A percentile compares a stretch with the other conserved stretches of the same genome.
phyloP scores from a whole-genome alignment of 2,113 vertebrate species.

The Eolophus roseicapilla region DNA sequence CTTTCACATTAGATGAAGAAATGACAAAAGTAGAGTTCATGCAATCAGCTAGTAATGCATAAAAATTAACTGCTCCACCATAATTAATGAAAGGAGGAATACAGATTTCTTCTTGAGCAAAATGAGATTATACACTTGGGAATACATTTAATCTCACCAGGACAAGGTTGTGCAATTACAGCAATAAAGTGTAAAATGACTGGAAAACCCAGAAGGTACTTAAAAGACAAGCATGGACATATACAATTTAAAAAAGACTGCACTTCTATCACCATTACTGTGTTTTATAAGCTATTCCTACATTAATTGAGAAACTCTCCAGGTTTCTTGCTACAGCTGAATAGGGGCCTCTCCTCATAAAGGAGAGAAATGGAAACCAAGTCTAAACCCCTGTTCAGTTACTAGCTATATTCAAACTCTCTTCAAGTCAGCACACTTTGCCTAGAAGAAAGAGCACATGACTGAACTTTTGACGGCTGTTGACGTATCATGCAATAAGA shows the following conservation, averaged over 20 bases:
- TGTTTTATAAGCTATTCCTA: background rate
- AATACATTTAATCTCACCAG: conserved; percentile 39
- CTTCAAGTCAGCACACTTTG: background rate
- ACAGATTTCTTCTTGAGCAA: conserved; percentile 6
- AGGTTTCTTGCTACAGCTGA: background rate
- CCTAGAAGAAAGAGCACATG: background rate
- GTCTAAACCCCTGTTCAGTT: background rate
- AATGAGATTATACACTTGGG: conserved; percentile 49
- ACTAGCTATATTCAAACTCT: background rate
- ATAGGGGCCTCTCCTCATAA: background rate
- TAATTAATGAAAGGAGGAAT: conserved; percentile 42
- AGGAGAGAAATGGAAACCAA: background rate
- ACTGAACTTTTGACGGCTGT: background rate
- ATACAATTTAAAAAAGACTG: background rate
- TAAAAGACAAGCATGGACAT: background rate
- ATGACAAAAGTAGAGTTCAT: conserved; percentile 35
- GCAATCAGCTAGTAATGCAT: conserved; percentile 42
- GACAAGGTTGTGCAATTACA: conserved; percentile 25
- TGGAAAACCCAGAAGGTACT: conserved; percentile 10
- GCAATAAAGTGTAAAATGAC: background rate
- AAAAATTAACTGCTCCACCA: conserved; percentile 56
- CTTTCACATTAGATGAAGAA: conserved; percentile 46
- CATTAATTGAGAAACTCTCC: background rate
- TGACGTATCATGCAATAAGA: background rate
- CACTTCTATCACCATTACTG: background rate